phyloP scores from a whole-genome alignment of 2,113 vertebrate species.

The Thalassoma bifasciatum region DNA sequence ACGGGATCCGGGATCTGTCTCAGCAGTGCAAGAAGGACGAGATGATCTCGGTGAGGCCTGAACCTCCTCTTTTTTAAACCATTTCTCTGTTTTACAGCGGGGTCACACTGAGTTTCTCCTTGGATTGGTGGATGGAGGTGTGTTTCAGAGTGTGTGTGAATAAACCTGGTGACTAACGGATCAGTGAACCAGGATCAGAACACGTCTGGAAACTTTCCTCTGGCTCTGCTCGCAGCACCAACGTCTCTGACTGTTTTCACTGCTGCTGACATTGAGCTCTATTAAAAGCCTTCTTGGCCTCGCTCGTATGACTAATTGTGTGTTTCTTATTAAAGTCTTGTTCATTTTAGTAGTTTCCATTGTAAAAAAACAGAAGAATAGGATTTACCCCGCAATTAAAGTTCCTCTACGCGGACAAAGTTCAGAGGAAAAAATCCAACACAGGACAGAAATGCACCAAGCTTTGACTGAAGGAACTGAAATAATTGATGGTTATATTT shows the following conservation, averaged over 20 bases:
- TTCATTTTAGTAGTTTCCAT: constrained; percentile 76
- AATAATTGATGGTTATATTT: constrained; percentile 29
- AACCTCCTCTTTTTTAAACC: too few species aligned
- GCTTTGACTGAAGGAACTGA: constrained; percentile 37
- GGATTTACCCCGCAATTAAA: constrained; percentile 58
- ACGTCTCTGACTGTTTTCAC: constrained; percentile 49
- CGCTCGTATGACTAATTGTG: constrained; percentile 65
- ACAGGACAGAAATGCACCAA: background rate
- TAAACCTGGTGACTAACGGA: constrained; percentile 66
- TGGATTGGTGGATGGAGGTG: constrained; percentile 2
- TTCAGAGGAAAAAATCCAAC: constrained; percentile 17
- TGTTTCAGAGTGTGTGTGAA: constrained; percentile 28
- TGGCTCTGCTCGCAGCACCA: constrained; percentile 17
- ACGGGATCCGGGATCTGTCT: constrained; percentile 94
- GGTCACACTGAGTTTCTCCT: background rate
- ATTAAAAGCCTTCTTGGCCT: constrained; percentile 72
- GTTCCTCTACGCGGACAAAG: constrained; percentile 44
- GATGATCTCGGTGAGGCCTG: constrained; percentile 89
- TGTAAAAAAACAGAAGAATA: constrained; percentile 59
- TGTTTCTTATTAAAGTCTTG: constrained; percentile 74
- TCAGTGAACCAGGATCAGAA: constrained; percentile 55
- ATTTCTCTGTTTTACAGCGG: background rate
- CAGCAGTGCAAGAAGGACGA: constrained; percentile 94
- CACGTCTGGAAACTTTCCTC: constrained; percentile 53
- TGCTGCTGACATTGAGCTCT: constrained; percentile 65